phyloP scores from a whole-genome alignment of 2,888 invertebrate genomes.

The Acleris cristana region DNA sequence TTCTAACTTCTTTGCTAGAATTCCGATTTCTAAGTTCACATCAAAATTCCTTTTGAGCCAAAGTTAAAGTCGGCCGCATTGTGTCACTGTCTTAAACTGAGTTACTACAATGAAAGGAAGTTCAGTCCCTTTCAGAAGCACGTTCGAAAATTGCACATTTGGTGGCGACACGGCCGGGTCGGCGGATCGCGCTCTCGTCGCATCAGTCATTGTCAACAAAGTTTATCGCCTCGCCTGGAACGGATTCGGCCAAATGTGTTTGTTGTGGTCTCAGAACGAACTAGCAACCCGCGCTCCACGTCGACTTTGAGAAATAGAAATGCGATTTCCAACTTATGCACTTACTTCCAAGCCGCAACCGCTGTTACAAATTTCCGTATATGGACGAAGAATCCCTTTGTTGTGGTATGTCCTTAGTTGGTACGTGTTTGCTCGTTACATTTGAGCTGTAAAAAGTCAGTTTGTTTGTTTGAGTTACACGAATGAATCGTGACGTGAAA shows the following conservation, averaged over 20 bases:
- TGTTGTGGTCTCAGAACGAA: constrained; percentile 65
- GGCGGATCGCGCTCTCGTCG: constrained; percentile 50
- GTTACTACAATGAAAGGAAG: constrained; percentile 61
- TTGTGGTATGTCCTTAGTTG: neutral
- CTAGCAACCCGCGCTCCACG: constrained; percentile 43
- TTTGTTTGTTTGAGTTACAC: too few species aligned
- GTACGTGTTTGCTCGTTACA: neutral
- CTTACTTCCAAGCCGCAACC: constrained; percentile 42
- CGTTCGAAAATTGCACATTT: constrained; percentile 69
- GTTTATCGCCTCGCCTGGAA: constrained; percentile 61
- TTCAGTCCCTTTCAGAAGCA: constrained; percentile 60
- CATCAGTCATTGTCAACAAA: constrained; percentile 80
- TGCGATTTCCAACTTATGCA: constrained; percentile 53
- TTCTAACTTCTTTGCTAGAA: constrained; percentile 14
- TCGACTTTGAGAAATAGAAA: constrained; percentile 43
- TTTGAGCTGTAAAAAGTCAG: too few species aligned
- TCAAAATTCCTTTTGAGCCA: constrained; percentile 52
- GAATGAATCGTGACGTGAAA: too few species aligned
- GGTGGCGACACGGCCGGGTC: constrained; percentile 43
- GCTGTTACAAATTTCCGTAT: constrained; percentile 22
- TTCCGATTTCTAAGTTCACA: constrained; percentile 48
- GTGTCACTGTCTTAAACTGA: constrained; percentile 64
- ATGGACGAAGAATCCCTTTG: constrained; percentile 10
- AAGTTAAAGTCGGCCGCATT: constrained; percentile 61
- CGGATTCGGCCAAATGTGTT: constrained; percentile 69